Percentiles rank a stretch among this genome's conserved stretches.
These are phyloP conservation scores for Spodoptera exigua DNA, from an alignment of 2,888 invertebrate species.

Conservation along the genomic window DNA sequence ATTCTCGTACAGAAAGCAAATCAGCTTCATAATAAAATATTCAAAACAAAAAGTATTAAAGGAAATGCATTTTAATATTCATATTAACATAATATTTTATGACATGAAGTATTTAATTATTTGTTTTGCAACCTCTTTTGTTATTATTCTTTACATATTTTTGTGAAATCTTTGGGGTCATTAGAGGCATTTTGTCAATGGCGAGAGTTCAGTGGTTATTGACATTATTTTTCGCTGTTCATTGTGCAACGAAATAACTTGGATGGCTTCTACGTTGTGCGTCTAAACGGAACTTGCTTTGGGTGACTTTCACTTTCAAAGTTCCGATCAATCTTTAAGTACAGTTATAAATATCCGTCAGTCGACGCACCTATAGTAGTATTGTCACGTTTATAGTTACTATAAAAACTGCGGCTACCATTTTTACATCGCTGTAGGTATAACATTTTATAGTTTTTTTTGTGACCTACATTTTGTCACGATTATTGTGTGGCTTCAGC, in stretches of 20 bases:
- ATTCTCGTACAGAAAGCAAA: no score
- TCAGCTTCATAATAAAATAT: background rate
- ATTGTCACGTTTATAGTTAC: conserved; percentile 2
- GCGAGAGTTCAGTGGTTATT: conserved; percentile 11
- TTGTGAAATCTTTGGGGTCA: conserved; percentile 29
- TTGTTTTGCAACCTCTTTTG: conserved; percentile 7
- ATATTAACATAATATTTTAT: conserved; percentile 18
- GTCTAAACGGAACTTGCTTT: conserved; percentile 65
- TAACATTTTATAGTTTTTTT: background rate
- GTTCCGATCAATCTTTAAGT: conserved; percentile 38
- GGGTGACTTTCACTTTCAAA: conserved; percentile 69
- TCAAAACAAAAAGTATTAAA: conserved; percentile 13
- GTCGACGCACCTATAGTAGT: conserved; percentile 3
- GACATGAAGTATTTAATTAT: conserved; percentile 13
- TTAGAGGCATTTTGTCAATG: conserved; percentile 17
- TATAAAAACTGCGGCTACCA: background rate
- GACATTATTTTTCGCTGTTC: conserved; percentile 22
- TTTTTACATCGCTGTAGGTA: background rate
- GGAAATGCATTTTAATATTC: conserved; percentile 4
- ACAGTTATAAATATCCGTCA: conserved; percentile 23
- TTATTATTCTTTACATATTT: conserved; percentile 2
- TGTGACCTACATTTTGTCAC: no score
- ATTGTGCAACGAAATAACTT: conserved; percentile 42
- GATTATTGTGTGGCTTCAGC: no score
- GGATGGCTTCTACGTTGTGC: conserved; percentile 10